Conservation (phyloP, 2,113 vertebrate species). For the Rhynchopsitta pachyrhyncha region DNA sequence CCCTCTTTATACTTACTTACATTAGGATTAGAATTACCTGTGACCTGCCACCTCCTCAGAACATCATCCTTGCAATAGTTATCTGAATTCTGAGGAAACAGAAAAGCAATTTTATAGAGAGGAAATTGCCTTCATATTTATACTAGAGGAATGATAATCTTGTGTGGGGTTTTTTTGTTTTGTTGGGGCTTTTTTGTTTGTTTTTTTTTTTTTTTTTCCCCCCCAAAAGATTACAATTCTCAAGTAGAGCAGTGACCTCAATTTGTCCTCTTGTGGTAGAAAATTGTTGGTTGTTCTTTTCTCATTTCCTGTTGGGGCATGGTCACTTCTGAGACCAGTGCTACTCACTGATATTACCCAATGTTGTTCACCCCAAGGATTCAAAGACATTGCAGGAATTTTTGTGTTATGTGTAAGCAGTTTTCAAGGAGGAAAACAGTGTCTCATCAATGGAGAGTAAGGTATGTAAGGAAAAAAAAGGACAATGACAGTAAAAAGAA, state of each 20-base stretch:
- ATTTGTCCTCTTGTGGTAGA: neutral
- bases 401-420: neutral
- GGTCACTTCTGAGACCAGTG: neutral
- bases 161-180: neutral
- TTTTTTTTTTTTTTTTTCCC: neutral
- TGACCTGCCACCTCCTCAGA: neutral
- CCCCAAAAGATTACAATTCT: neutral
- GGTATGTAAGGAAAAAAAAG: neutral
- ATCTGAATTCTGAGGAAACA: neutral
- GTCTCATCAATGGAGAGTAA: neutral
- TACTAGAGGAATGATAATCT: slow-evolving; percentile 15
- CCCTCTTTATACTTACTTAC: neutral
- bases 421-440: neutral
- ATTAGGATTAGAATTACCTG: slow-evolving; percentile 20
- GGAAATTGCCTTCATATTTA: slow-evolving; percentile 30
- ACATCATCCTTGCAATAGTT: neutral
- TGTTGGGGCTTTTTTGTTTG: too few species aligned
- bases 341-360: neutral
- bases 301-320: neutral
- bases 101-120: slow-evolving; percentile 6
- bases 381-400: neutral
- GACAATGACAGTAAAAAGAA: neutral
- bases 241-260: neutral
- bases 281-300: slow-evolving; percentile 2
- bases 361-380: neutral